phyloP scores from a whole-genome alignment of 2,797 vertebrate genomes.

The Gadopsis bispinosus region DNA sequence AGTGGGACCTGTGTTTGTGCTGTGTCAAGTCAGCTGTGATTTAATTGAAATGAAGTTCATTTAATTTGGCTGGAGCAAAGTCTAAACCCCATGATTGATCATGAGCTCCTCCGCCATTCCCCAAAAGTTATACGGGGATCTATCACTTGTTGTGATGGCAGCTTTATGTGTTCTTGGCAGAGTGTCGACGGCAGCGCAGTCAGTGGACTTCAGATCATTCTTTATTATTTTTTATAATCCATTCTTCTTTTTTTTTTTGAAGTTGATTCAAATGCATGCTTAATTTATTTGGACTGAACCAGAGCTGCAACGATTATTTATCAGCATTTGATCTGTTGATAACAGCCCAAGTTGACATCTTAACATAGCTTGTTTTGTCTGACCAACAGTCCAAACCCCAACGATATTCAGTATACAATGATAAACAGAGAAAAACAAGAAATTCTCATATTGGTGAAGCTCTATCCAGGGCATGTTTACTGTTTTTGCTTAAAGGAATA shows the following conservation, averaged over 20 bases:
- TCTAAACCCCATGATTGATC: slow-evolving; percentile 71
- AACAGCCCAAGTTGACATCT: slow-evolving; percentile 1
- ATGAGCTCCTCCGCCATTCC: slow-evolving; percentile 42
- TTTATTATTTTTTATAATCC: slow-evolving; percentile 1
- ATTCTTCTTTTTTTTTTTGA: background rate
- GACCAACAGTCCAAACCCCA: background rate
- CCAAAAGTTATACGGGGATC: slow-evolving; percentile 62
- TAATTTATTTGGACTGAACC: slow-evolving; percentile 23
- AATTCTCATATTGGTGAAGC: background rate
- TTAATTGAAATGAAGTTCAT: slow-evolving; percentile 75
- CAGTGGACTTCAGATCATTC: slow-evolving; percentile 53
- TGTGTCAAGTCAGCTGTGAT: slow-evolving; percentile 46
- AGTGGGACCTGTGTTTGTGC: slow-evolving; percentile 54
- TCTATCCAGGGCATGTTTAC: background rate
- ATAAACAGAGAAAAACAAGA: slow-evolving; percentile 1
- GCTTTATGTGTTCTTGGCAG: slow-evolving; percentile 58
- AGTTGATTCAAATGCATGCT: slow-evolving; percentile 10
- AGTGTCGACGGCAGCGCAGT: slow-evolving; percentile 36
- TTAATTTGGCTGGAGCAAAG: slow-evolving; percentile 74
- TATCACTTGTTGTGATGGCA: slow-evolving; percentile 57
- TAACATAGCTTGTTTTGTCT: slow-evolving; percentile 17
- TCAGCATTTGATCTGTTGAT: slow-evolving; percentile 10
- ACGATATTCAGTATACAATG: background rate
- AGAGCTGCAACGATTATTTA: background rate
- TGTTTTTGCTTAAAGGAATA: background rate